Evolutionary conservation across 2,888 invertebrate genomes (phyloP), one percentile per base, ranked within the genome.

Genomic region (Dynastes grantii): DNA sequence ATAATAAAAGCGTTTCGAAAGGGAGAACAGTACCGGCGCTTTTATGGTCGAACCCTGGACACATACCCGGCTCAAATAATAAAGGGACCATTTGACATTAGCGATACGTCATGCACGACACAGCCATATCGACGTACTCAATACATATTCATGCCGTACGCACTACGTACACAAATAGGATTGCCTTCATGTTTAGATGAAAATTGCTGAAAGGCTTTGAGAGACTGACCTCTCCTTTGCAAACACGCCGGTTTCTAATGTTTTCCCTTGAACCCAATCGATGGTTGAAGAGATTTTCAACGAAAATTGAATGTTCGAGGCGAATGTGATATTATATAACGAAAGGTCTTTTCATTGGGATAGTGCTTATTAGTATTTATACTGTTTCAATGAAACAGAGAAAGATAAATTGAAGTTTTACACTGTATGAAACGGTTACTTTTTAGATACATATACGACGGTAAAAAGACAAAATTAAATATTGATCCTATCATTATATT

Each of bases 1-100:
- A 76, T 67, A 76, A 76, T 76, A 76, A 76, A 76, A 76, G 65
- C 65, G 49, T 37, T 65, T 65, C 32, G 16, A 40, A 63, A 64
- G 55, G 76, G 64, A 67, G 67, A 9, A 16, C 27, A 67, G 45
- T 16, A 49, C 45, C 53, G 55, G 13, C 22, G 37, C 73, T 58
- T 73, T 73, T 73, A 73, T 40, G 73, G 55, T 40, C 61, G 58
- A 61, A 73, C 58, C 37, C 16, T 8, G 58, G 32, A 37, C 73
- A 73, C 58, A 40, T 73, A 73, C 77, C 70, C 63, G 55, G 45
- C 70, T 70, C 77, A 71, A 77, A 58, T 77, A 45, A 77, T 77
- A 68, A 77, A 77, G 68, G 77, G 68, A 77, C 16, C 77, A 63
- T 64, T 77, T 71, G 77, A 71, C 77, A 71, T 77, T 71, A 71